Conservation (phyloP, 1,140 invertebrate species). For the Saxidomus purpurata region DNA sequence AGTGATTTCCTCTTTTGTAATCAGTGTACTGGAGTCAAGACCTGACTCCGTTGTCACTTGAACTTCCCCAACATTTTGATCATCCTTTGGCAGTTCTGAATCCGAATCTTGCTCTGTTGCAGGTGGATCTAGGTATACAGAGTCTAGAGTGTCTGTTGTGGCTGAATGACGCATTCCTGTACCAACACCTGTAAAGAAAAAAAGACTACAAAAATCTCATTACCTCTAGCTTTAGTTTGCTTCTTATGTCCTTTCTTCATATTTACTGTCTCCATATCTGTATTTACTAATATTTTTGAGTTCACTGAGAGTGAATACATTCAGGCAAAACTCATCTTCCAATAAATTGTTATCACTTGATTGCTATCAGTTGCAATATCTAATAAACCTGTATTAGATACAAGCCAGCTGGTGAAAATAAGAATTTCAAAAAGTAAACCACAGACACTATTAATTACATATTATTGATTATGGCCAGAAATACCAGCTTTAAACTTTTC, state of each 20-base stretch:
- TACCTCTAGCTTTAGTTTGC: neutral
- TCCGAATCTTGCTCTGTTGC: slow-evolving; percentile 75
- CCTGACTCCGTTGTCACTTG: neutral
- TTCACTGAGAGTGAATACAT: neutral
- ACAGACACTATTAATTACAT: neutral
- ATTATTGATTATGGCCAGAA: neutral
- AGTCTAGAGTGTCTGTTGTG: slow-evolving; percentile 83
- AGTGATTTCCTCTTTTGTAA: neutral
- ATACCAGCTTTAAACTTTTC: neutral
- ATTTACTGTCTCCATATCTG: neutral
- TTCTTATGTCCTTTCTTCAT: neutral
- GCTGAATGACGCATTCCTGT: slow-evolving; percentile 73
- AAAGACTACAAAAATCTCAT: neutral
- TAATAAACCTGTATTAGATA: neutral
- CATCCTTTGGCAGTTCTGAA: slow-evolving; percentile 33
- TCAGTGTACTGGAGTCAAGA: neutral
- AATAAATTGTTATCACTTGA: neutral
- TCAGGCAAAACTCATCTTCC: neutral
- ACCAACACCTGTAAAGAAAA: neutral
- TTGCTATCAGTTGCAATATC: neutral
- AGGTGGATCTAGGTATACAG: slow-evolving; percentile 79
- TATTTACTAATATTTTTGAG: neutral
- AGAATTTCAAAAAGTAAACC: neutral
- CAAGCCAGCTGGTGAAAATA: slow-evolving; percentile 11
- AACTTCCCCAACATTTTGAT: neutral